Evolutionary conservation across 2,113 vertebrate species (phyloP).

Genomic region (Echinops telfairi): DNA sequence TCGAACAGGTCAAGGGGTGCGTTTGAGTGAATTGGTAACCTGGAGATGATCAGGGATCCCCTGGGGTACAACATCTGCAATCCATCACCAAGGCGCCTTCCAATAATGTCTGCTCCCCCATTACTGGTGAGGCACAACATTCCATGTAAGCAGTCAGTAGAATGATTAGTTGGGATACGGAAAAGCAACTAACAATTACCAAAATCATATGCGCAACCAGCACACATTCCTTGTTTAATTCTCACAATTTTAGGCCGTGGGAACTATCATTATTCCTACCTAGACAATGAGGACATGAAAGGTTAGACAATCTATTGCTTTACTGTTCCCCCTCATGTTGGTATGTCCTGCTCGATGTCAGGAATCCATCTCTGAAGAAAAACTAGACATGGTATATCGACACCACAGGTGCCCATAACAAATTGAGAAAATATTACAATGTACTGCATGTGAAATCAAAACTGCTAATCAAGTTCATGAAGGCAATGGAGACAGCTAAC

Average conservation of each 20-base stretch:
- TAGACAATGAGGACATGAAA: neutral
- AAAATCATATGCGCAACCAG: neutral
- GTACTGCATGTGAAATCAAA: neutral
- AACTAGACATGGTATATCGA: neutral
- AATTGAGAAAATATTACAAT: neutral
- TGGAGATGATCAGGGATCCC: too few relatives aligned
- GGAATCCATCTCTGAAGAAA: constrained; percentile 1
- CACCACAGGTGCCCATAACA: neutral
- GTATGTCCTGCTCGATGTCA: neutral
- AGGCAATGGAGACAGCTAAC: neutral
- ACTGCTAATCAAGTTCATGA: neutral
- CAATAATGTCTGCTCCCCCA: neutral
- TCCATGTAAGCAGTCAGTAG: neutral
- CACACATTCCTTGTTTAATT: neutral
- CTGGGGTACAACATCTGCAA: neutral
- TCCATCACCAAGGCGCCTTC: neutral
- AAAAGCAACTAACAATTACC: neutral
- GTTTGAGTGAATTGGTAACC: too few relatives aligned
- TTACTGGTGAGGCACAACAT: neutral
- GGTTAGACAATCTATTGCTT: neutral
- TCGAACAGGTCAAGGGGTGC: too few relatives aligned
- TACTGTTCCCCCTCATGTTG: neutral
- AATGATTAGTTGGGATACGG: neutral
- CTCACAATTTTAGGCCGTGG: neutral
- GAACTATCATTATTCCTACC: neutral